Base-by-base conservation (phyloP, 2,797 vertebrate genomes). In the Alouatta caraya region DNA sequence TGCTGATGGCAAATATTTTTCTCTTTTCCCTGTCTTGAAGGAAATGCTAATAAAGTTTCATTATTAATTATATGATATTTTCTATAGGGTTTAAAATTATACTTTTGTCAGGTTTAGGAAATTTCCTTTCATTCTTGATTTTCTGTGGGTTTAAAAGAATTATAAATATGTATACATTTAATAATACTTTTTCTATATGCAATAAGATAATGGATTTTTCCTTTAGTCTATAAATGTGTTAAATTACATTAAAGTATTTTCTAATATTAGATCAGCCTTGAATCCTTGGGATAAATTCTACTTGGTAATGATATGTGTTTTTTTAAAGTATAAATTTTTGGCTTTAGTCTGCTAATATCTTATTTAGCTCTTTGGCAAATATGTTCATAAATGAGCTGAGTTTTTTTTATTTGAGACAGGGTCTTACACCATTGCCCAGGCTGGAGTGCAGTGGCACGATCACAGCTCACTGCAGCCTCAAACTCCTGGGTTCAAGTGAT, bases 241-340 rank as follows among this genome's bases (percentile, higher is more conserved):
- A 87, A 81, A 81, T 81, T 75, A 92, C 13, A 80, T 52, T 50
- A 61, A 91, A 86, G 61, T 44, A 80, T 73, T 91, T 95, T 86
- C 73, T 50, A 50, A 79, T 91, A 85, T 91, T 72, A 90, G 84
- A 17, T 26, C 26, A 90, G 59, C 26, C 44, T 95, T 87, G 44
- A 37, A 81, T 86, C 72, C 52, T 94, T 70, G 73, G 10, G 33
- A 70, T 84, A 84, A 67, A 79, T 79, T 90, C 50, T 90, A 85
- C 59, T 79, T 90, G 19, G 12, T 84, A 83, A 44, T 59, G 37
- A 50, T 55, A 83, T 11, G 10, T 50, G 17, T 61, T 5, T n/a
- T 37, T 61, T 78, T 33, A 26, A 84, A 83, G 80, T 85, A 78
- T 79, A 39, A 39, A 46, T 57, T 90, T n/a, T 94, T 76, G 30